Evolutionary conservation across 2,113 vertebrate species (phyloP).

Genomic region (Spheniscus mendiculus): DNA sequence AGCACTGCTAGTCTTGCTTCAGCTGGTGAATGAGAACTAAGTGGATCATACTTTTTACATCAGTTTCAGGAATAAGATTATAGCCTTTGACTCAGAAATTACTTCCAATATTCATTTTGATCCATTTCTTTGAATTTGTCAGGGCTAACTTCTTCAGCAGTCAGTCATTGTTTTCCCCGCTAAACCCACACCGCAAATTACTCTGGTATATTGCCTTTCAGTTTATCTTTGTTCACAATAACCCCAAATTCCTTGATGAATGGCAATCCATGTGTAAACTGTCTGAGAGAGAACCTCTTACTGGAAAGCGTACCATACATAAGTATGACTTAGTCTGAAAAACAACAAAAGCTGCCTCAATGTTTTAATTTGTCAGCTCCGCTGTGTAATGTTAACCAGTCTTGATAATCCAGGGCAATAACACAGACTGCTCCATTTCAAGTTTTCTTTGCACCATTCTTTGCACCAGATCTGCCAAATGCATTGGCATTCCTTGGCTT

Average conservation of each 20-base stretch:
- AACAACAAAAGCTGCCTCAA: not conserved
- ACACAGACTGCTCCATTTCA: not conserved
- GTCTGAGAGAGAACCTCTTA: not conserved
- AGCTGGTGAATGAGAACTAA: not conserved
- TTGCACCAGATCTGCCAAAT: not conserved
- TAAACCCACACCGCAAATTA: not conserved
- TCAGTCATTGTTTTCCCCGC: not conserved
- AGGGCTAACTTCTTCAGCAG: not conserved
- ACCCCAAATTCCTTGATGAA: not conserved
- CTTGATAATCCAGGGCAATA: not conserved
- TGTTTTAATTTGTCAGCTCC: not conserved
- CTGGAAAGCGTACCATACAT: not conserved
- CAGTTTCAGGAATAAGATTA: not conserved
- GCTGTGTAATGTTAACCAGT: not conserved
- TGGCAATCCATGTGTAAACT: not conserved
- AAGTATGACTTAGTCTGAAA: constrained; percentile 14
- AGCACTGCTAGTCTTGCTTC: not conserved
- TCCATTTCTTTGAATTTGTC: not conserved
- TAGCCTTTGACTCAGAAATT: not conserved
- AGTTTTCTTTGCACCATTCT: not conserved
- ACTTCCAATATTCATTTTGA: not conserved
- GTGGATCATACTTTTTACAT: not conserved
- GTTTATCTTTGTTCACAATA: constrained; percentile 10
- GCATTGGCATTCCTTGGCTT: not conserved
- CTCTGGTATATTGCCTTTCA: not conserved